Conservation (phyloP, 2,113 vertebrate species). For the Bos indicus region DNA sequence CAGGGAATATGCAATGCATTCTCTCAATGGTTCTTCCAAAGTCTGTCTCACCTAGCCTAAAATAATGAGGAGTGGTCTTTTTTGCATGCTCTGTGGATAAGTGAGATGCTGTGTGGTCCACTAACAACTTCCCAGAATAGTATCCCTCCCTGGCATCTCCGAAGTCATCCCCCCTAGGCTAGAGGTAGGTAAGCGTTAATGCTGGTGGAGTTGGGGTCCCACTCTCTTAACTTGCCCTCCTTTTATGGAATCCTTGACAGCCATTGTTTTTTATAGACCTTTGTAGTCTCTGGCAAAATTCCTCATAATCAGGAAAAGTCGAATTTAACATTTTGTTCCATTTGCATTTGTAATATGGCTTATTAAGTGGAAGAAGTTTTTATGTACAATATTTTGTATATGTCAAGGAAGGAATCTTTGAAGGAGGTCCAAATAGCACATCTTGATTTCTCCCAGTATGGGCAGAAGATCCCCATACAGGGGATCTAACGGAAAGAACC, state of each 20-base stretch:
- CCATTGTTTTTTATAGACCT: neutral
- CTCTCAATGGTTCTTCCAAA: neutral
- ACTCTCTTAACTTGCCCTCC: neutral
- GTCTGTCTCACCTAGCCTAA: neutral
- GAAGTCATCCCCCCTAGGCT: neutral
- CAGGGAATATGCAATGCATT: neutral
- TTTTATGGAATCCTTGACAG: neutral
- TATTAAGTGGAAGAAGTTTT: neutral
- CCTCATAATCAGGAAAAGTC: neutral
- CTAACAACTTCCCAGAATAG: neutral
- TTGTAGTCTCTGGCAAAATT: neutral
- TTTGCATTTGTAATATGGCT: neutral
- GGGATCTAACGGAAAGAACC: neutral
- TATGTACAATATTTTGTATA: neutral
- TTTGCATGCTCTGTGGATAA: neutral
- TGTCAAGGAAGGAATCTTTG: neutral
- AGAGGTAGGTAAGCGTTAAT: neutral
- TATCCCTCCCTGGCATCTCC: neutral
- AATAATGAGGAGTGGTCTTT: neutral
- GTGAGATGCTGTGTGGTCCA: neutral
- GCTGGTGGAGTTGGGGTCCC: neutral
- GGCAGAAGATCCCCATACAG: neutral
- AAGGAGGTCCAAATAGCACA: too few relatives aligned
- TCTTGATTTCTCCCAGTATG: neutral
- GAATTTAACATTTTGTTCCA: neutral